phyloP scores from a whole-genome alignment of 2,113 vertebrate genomes.

The Coreoperca whiteheadi region DNA sequence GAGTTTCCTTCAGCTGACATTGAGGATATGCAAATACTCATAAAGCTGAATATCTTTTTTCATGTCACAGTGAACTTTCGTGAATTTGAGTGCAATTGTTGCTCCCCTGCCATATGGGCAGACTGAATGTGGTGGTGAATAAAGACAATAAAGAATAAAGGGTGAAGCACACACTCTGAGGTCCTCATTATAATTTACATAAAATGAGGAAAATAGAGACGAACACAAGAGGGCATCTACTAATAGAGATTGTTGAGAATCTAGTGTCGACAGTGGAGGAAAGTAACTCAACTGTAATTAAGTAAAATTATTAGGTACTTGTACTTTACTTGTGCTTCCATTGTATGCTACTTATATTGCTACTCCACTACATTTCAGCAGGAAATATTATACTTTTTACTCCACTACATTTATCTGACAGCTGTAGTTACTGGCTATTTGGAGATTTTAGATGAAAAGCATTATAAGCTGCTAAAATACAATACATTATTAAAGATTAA shows the following conservation, averaged over 20 bases:
- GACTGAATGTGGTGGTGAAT: conserved; percentile 11
- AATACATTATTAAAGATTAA: neutral
- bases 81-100: neutral
- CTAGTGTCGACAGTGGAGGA: neutral
- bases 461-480: neutral
- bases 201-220: neutral
- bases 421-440: neutral
- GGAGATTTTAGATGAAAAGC: neutral
- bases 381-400: neutral
- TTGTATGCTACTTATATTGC: neutral
- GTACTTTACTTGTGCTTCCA: neutral
- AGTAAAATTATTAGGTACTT: neutral
- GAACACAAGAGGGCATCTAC: neutral
- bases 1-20: conserved; percentile 33
- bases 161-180: neutral
- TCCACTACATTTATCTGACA: neutral
- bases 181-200: neutral
- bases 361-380: neutral
- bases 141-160: no score
- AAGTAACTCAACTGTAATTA: neutral
- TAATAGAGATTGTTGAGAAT: neutral
- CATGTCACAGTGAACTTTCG: conserved; percentile 7
- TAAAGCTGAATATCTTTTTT: conserved; percentile 5
- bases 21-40: conserved; percentile 26
- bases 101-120: neutral